Base-by-base conservation (phyloP, 2,113 vertebrate species). In the Chelonoidis abingdonii region DNA sequence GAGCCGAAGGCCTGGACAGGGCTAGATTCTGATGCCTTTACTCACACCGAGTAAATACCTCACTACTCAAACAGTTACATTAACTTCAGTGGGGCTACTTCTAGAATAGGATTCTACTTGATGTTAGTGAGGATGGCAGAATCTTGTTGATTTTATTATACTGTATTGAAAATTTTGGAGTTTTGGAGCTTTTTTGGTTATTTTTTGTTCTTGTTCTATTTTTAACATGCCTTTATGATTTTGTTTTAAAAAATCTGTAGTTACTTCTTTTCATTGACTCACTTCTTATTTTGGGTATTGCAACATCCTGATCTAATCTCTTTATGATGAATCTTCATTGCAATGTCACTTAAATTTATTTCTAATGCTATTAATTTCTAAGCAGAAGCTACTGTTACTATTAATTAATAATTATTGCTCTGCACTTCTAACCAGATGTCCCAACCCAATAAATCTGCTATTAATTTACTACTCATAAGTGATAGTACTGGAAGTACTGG, bases 331-430 rank as follows among this genome's bases (percentile, higher is more conserved):
- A 80, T 93, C 72, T 96, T 96, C 93, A 52, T 88, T 93, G 81
- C 72, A 89, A 82, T 22, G 31, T 87, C 44, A 65, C 44, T 92
- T 79, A 96, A 92, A 84, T 97, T 98, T 97, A 97, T 95, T 95
- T 84, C 92, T 94, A 89, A 94, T 69, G 95, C 87, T 96, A 96
- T 97, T 97, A 97, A 95, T 97, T 97, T 97, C 97, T 97, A 97
- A 98, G 98, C 94, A 97, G 94, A 96, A 94, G 80, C 83, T 87
- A 84, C 89, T 84, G 81, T 3, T 1, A 2, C 96, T 97, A 97
- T 97, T 97, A 89, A 90, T 86, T 97, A 97, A 97, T 92, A 97
- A 95, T 93, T 97, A 97, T 95, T 96, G 89, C 86, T 95, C 57
- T 92, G 93, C 59, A 95, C 95, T 97, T 95, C 93, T 90, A 97